These are phyloP conservation scores for Antidorcas marsupialis DNA, from an alignment of 2,113 vertebrate species.

Conservation along the genomic window DNA sequence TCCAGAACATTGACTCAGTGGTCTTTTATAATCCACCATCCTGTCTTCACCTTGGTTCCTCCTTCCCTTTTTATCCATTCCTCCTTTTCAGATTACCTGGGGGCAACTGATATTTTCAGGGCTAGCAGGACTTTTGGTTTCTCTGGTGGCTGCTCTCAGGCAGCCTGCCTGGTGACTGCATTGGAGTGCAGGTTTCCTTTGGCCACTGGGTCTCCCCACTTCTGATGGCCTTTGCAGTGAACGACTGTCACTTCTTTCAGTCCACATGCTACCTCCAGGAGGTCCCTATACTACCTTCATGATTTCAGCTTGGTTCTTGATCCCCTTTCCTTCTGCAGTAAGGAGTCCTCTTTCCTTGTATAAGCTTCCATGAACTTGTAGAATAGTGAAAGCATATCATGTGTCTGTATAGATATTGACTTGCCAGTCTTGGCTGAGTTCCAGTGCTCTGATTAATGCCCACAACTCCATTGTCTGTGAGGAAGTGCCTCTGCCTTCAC, in stretches of 20 bases:
- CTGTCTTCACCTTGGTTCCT: neutral
- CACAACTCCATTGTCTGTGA: neutral
- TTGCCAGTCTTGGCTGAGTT: neutral
- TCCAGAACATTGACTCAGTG: neutral
- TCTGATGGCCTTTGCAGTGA: neutral
- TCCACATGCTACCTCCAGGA: neutral
- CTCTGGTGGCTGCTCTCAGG: neutral
- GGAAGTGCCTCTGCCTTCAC: neutral
- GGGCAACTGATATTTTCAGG: neutral
- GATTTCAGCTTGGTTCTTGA: neutral
- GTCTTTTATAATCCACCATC: neutral
- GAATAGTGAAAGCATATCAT: neutral
- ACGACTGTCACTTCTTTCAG: accelerated
- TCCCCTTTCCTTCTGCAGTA: neutral
- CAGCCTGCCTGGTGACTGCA: neutral
- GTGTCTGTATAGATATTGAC: neutral
- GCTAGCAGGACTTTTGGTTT: neutral
- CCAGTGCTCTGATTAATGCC: neutral
- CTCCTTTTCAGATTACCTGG: neutral
- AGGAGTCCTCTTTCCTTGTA: neutral
- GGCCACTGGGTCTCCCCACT: neutral
- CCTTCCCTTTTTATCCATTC: neutral
- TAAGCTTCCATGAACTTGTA: neutral
- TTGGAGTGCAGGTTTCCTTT: neutral
- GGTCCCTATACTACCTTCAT: neutral